Conservation (phyloP, 1,140 invertebrate species). For the Drosophila micromelanica region DNA sequence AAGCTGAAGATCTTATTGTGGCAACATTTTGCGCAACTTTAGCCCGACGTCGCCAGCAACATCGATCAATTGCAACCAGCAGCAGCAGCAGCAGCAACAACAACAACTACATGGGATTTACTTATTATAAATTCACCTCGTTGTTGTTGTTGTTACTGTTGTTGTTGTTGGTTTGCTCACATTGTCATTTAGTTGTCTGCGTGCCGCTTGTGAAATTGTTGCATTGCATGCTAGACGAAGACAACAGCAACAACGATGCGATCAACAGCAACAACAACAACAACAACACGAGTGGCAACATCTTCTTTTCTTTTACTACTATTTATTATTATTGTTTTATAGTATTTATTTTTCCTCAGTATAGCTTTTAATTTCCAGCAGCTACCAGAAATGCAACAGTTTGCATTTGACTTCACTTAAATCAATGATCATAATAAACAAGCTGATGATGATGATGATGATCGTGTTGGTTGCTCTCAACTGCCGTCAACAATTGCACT, state of each 20-base stretch:
- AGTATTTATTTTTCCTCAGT: conserved; percentile 30
- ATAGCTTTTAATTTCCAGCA: conserved; percentile 54
- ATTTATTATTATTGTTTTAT: conserved; percentile 57
- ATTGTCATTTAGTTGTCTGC: conserved; percentile 81
- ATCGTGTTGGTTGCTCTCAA: conserved; percentile 16
- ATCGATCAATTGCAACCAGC: conserved; percentile 52
- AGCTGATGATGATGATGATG: conserved; percentile 33
- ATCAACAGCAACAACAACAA: conserved; percentile 38
- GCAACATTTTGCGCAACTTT: conserved; percentile 59
- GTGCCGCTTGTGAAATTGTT: conserved; percentile 80
- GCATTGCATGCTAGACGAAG: conserved; percentile 67
- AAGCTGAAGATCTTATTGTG: conserved; percentile 53
- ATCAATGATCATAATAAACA: conserved; percentile 65
- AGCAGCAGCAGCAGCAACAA: conserved; percentile 30
- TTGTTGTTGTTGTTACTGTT: conserved; percentile 18
- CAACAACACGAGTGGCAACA: conserved; percentile 52
- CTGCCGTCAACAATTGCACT: conserved; percentile 45
- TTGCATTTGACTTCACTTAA: conserved; percentile 66
- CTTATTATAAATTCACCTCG: conserved; percentile 71
- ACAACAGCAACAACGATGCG: conserved; percentile 54
- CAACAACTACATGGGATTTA: conserved; percentile 41
- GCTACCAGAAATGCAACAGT: conserved; percentile 68
- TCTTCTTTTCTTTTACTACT: conserved; percentile 76
- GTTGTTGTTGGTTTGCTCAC: conserved; percentile 74
- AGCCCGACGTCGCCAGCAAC: conserved; percentile 8